A percentile compares a stretch with the other conserved stretches of the same genome.
These are phyloP conservation scores for Dastarcus helophoroides DNA, from an alignment of 2,888 invertebrate species.

Conservation along the genomic window DNA sequence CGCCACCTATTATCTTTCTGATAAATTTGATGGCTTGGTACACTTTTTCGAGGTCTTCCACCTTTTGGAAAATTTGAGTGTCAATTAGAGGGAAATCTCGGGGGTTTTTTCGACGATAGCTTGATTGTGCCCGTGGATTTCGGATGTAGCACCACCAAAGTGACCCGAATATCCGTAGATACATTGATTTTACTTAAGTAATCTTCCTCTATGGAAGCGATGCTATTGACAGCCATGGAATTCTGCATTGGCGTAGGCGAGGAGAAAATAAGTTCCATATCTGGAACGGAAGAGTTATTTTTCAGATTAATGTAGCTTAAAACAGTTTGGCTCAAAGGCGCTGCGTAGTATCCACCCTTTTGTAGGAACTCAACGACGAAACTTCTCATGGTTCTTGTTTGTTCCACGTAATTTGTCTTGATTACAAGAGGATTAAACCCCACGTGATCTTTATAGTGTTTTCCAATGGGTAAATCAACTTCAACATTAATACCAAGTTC, in stretches of 20 bases:
- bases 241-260: constrained; percentile 3
- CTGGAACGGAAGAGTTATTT: too few relatives aligned
- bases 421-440: constrained; percentile 22
- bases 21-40: constrained; percentile 40
- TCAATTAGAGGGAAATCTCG: constrained; percentile 47
- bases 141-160: constrained; percentile 25
- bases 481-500: constrained; percentile 35
- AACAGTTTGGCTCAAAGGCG: constrained; percentile 3
- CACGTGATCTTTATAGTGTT: constrained; percentile 45
- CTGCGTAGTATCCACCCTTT: constrained; percentile 36
- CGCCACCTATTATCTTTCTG: constrained; percentile 33
- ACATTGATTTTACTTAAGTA: constrained; percentile 4
- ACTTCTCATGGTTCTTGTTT: constrained; percentile 6
- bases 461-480: constrained; percentile 41
- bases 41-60: constrained; percentile 42
- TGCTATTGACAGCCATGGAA: background rate
- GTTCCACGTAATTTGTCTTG: constrained; percentile 11
- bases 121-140: constrained; percentile 44
- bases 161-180: constrained; percentile 5
- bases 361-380: constrained; percentile 36
- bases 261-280: constrained; percentile 7
- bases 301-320: constrained; percentile 4
- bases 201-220: constrained; percentile 5
- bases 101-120: constrained; percentile 43
- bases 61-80: constrained; percentile 56